Base-by-base conservation (phyloP, 2,113 vertebrate species). In the Pelusios castaneus region DNA sequence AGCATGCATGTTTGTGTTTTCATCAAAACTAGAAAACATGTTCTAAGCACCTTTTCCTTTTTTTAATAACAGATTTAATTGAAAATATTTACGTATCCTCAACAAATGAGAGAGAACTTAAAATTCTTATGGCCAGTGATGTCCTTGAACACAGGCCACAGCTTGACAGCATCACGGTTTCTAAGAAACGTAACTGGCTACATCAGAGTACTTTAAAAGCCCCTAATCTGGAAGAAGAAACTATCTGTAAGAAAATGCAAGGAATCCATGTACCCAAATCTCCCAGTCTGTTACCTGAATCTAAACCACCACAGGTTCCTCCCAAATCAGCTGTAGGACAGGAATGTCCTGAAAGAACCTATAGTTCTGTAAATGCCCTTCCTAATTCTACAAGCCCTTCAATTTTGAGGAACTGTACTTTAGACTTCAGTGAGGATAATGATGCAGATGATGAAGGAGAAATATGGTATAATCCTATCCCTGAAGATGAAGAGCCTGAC, bases 391-490 rank as follows among this genome's bases (percentile, higher is more conserved):
- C 82, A 2, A 52, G 81, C 67, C 67, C 93, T 27, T 75, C 92
- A 0, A 2, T 9, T 1, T 93, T 78, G 4, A 93, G 92, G 55
- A 94, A 95, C 17, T 11, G 96, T 34, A 87, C 95, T 80, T 21
- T 96, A 54, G 98, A 99, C 89, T 98, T 98, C 1, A 94, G 98
- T 0, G 99, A 99, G 95, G 99, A 99, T 67, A 99, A 99, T 1
- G 99, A 99, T 2, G 99, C 99, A 0, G 99, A 99, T 3, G 99
- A 99, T 75, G 99, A 99, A 97, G 99, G 99, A 75, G 99, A 99
- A 97, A 99, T 99, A 97, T 99, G 99, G 99, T 99, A 99, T 98
- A 99, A 99, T 92, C 99, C 99, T 0, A 99, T 99, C 96, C 99
- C 99, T 2, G 99, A 99, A 97, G 99, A 99, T 12, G 99, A 99